Conservation (phyloP, 2,797 vertebrate genomes). For the Molossus alvarezi region DNA sequence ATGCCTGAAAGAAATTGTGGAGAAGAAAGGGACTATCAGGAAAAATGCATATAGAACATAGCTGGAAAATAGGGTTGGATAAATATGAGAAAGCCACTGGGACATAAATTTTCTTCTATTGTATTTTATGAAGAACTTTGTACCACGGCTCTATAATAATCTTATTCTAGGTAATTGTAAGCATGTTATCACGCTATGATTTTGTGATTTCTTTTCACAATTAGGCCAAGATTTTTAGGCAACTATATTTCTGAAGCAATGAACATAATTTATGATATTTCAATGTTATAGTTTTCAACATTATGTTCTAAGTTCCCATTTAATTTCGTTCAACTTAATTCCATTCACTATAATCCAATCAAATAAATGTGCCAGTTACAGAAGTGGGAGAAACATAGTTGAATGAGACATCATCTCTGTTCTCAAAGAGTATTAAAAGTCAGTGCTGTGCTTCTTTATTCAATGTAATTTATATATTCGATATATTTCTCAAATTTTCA, state of each 20-base stretch:
- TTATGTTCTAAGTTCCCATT: conserved; percentile 22
- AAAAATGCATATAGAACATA: neutral
- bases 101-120: neutral
- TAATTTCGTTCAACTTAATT: conserved; percentile 63
- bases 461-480: neutral
- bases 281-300: conserved; percentile 6
- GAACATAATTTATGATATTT: conserved; percentile 45
- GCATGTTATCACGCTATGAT: neutral
- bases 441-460: conserved; percentile 28
- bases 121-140: conserved; percentile 16
- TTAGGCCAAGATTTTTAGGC: conserved; percentile 46
- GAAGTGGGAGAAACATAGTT: conserved; percentile 31
- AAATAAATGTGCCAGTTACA: neutral
- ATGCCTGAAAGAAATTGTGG: neutral
- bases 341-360: conserved; percentile 10
- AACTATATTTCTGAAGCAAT: conserved; percentile 57
- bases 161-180: conserved; percentile 20
- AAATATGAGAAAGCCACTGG: neutral
- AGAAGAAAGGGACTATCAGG: neutral
- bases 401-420: conserved; percentile 26
- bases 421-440: neutral
- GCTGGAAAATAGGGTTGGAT: neutral
- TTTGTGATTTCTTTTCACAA: conserved; percentile 40
- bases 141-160: neutral
- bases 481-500: conserved; percentile 36